Evolutionary conservation across 2,797 vertebrate species (phyloP).

Genomic region (Scolopax rusticola): DNA sequence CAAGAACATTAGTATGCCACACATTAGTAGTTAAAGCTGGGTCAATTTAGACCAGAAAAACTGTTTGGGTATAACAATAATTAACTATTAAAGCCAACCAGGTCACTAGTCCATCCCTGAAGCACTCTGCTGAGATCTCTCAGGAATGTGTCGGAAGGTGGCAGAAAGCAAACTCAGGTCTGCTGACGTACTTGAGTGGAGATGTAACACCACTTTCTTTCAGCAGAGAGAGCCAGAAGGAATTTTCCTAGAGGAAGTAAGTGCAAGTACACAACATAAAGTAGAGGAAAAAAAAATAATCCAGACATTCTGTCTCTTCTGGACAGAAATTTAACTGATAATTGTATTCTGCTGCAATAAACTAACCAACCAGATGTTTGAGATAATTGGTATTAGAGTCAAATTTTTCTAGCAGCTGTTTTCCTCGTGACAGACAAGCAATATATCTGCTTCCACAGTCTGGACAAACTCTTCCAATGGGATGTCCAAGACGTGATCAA

Average conservation of each 20-base stretch:
- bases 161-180: neutral
- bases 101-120: conserved; percentile 6
- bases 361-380: conserved; percentile 55
- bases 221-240: neutral
- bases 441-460: neutral
- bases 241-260: neutral
- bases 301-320: neutral
- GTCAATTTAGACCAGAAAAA: conserved; percentile 36
- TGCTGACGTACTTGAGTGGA: neutral
- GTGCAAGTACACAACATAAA: neutral
- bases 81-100: conserved; percentile 37
- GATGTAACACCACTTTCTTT: neutral
- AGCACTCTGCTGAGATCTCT: neutral
- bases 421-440: conserved; percentile 4
- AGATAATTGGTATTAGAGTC: conserved; percentile 45
- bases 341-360: conserved; percentile 24
- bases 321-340: neutral
- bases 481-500: neutral
- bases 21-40: conserved; percentile 26
- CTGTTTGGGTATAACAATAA: conserved; percentile 32
- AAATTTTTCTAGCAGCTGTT: conserved; percentile 51
- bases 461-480: neutral
- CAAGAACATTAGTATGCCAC: conserved; percentile 24
- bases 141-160: neutral
- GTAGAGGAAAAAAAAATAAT: neutral